Conservation (phyloP, 2,797 vertebrate genomes). For the Threskiornis aethiopicus region DNA sequence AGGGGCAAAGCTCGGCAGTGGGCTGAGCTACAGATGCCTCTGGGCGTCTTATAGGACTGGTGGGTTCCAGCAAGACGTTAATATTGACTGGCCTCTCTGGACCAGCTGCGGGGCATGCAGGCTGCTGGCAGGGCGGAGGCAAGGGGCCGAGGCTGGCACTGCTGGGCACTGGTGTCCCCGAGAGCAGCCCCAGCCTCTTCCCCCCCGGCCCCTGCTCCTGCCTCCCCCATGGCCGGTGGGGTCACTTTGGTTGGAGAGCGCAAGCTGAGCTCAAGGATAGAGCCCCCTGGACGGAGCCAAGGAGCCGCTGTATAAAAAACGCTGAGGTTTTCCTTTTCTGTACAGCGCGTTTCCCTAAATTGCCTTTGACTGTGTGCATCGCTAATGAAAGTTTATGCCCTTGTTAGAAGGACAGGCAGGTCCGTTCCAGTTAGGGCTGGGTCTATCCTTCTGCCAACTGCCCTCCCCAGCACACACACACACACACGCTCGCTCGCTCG, state of each 20-base stretch:
- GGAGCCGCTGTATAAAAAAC: slow-evolving; percentile 78
- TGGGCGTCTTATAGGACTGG: neutral
- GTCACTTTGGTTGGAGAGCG: slow-evolving; percentile 46
- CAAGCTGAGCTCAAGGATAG: slow-evolving; percentile 58
- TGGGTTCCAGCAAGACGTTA: neutral
- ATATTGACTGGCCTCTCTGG: neutral
- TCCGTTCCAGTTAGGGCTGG: slow-evolving; percentile 93
- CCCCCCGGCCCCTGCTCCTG: neutral
- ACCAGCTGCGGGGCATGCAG: neutral
- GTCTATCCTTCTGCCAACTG: slow-evolving; percentile 85
- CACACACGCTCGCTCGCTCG: neutral
- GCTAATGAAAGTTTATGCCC: slow-evolving; percentile 99
- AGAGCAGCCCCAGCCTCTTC: neutral
- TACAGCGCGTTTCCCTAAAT: slow-evolving; percentile 96
- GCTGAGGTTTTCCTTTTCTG: slow-evolving; percentile 97
- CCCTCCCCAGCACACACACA: slow-evolving; percentile 47
- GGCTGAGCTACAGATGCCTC: neutral
- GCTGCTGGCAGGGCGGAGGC: neutral
- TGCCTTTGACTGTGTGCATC: slow-evolving; percentile 99
- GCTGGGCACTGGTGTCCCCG: neutral
- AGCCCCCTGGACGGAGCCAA: slow-evolving; percentile 70
- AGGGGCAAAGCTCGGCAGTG: neutral
- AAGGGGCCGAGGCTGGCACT: neutral
- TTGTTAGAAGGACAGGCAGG: slow-evolving; percentile 98
- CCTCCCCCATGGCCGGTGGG: neutral